Conservation (phyloP, 2,113 vertebrate genomes). For the Strigops habroptila region DNA sequence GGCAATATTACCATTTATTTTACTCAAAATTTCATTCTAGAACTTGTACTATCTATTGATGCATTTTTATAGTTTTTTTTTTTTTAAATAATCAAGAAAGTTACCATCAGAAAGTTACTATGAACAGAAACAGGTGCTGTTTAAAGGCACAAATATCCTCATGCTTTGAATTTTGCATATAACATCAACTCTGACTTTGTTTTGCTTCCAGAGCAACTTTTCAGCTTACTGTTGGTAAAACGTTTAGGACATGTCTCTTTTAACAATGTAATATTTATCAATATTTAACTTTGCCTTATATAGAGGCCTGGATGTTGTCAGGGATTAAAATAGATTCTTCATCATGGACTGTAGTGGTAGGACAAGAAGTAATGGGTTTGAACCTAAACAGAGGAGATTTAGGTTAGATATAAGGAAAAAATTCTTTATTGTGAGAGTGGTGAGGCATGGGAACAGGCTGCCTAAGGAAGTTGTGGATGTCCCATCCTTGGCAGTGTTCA, state of each 20-base stretch:
- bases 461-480: neutral
- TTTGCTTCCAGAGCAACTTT: neutral
- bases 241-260: neutral
- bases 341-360: neutral
- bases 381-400: neutral
- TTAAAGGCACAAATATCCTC: neutral
- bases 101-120: neutral
- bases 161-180: neutral
- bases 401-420: neutral
- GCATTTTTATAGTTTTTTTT: neutral
- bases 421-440: neutral
- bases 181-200: neutral
- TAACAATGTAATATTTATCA: neutral
- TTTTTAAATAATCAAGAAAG: neutral
- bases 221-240: neutral
- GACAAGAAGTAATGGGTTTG: neutral
- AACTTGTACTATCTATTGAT: neutral
- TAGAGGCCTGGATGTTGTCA: neutral
- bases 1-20: neutral
- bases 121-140: neutral
- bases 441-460: neutral
- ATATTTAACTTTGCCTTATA: neutral
- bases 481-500: neutral
- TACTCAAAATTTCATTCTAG: neutral
- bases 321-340: neutral